Percentiles rank a stretch among this genome's conserved stretches.
These are phyloP conservation scores for Nyctalus aviator DNA, from an alignment of 2,797 vertebrate genomes.

Conservation along the genomic window DNA sequence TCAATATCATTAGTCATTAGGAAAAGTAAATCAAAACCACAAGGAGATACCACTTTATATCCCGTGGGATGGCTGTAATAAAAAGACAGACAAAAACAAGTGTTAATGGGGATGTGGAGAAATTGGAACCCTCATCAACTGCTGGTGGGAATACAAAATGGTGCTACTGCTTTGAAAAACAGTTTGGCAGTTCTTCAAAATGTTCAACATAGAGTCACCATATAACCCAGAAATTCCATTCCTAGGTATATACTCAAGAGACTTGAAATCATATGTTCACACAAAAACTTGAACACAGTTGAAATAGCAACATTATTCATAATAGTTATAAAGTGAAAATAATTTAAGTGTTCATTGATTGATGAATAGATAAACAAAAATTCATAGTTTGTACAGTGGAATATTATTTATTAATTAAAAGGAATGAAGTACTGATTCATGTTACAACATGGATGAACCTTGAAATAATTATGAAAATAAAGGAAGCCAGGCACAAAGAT, in stretches of 20 bases:
- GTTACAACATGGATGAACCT: background rate
- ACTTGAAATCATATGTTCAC: background rate
- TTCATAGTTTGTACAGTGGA: background rate
- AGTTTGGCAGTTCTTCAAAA: background rate
- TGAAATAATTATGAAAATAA: background rate
- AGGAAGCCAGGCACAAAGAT: background rate
- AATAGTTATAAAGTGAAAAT: background rate
- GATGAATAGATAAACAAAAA: background rate
- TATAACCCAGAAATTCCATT: background rate
- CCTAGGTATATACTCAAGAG: background rate
- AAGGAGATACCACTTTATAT: background rate
- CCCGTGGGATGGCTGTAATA: background rate
- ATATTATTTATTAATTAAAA: background rate
- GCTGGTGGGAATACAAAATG: background rate
- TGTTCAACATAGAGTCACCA: background rate
- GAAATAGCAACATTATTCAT: background rate
- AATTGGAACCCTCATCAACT: background rate
- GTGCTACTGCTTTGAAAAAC: background rate
- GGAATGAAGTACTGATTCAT: background rate
- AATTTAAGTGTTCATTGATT: background rate
- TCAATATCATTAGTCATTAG: background rate
- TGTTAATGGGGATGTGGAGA: background rate
- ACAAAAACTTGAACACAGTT: background rate
- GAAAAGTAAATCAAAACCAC: background rate
- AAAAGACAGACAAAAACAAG: background rate